Evolutionary conservation across 2,797 vertebrate genomes (phyloP).

Genomic region (Tamandua tetradactyla): DNA sequence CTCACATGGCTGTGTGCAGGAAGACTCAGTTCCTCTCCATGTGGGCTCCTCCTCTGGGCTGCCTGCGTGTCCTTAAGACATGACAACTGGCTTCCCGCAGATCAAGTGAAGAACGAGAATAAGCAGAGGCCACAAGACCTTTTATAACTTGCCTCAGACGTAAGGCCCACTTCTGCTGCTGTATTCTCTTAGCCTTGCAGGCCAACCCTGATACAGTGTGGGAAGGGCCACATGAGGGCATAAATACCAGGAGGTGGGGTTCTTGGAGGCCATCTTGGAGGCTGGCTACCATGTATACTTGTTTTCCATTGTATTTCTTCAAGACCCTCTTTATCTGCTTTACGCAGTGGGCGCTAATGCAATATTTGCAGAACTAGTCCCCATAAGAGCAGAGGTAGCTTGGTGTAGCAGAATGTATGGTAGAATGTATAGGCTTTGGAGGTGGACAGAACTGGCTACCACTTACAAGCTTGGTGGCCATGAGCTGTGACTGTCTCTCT

Average conservation of each 20-base stretch:
- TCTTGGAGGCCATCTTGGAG: neutral
- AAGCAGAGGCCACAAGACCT: neutral
- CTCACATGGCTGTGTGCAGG: neutral
- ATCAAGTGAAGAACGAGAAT: neutral
- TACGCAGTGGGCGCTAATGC: neutral
- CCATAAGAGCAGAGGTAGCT: neutral
- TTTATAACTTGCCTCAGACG: neutral
- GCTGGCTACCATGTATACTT: neutral
- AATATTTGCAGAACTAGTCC: neutral
- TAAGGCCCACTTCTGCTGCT: neutral
- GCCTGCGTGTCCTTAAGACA: neutral
- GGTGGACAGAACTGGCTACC: neutral
- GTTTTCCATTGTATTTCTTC: neutral
- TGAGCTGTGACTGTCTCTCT: neutral
- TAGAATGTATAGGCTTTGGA: neutral
- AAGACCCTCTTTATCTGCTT: neutral
- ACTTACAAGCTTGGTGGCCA: neutral
- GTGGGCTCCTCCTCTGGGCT: neutral
- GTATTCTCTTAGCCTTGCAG: neutral
- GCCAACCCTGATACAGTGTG: neutral
- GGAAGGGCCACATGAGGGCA: neutral
- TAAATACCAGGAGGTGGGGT: neutral
- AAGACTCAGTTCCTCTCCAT: neutral
- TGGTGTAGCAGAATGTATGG: neutral
- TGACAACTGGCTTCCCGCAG: neutral